Evolutionary conservation across 2,113 vertebrate genomes (phyloP).

Genomic region (Cyphomyrus plagiostoma): DNA sequence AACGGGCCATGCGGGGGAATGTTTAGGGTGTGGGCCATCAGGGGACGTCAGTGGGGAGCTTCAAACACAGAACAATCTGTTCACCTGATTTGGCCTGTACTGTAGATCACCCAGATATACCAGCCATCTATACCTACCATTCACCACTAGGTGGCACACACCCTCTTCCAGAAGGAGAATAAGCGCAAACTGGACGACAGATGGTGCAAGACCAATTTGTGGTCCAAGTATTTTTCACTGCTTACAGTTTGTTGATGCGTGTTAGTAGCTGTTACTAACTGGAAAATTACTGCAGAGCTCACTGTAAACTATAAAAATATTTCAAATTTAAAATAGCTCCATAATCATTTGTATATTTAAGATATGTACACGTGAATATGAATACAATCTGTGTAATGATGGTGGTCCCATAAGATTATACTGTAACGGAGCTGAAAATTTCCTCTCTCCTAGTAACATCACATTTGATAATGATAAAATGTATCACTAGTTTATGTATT

Average conservation of each 20-base stretch:
- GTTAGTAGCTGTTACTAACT: not conserved
- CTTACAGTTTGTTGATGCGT: not conserved
- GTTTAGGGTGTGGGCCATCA: not conserved
- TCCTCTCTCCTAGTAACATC: not conserved
- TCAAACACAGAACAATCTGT: not conserved
- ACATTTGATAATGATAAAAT: not conserved
- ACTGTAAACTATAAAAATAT: not conserved
- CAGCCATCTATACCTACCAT: not conserved
- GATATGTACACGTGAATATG: not conserved
- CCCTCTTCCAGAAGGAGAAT: not conserved
- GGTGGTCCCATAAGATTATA: not conserved
- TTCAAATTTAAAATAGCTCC: not conserved
- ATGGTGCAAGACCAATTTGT: not conserved
- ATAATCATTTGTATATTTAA: not conserved
- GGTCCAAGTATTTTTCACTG: not conserved
- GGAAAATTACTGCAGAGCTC: not conserved
- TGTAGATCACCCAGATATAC: not conserved
- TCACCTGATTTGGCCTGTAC: not conserved
- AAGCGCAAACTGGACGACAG: not conserved
- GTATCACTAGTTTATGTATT: not conserved
- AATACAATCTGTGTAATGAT: not conserved
- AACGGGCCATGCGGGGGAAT: not conserved
- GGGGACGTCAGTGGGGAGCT: not conserved
- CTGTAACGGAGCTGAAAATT: not conserved
- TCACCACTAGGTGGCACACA: not conserved